Conservation (phyloP, 2,888 invertebrate species). For the Leptothorax acervorum region DNA sequence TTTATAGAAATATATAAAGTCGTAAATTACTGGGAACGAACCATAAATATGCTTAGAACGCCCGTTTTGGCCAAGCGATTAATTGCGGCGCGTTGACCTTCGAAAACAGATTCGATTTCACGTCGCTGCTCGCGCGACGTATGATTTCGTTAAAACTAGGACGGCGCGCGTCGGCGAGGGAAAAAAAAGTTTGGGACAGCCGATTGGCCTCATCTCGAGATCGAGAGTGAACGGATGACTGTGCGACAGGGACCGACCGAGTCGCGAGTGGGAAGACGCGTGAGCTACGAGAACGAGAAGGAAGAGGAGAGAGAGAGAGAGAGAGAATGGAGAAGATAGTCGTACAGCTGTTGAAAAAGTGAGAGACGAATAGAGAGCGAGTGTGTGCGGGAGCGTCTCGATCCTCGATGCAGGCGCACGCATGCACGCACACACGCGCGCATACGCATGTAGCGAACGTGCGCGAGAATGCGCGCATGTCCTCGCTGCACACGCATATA, state of each 20-base stretch:
- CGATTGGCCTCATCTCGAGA: constrained; percentile 75
- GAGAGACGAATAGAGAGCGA: constrained; percentile 47
- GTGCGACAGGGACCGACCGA: constrained; percentile 50
- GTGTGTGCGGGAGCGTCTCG: constrained; percentile 28
- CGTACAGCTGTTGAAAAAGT: neutral
- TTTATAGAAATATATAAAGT: neutral
- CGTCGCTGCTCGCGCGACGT: constrained; percentile 55
- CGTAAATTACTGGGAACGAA: neutral
- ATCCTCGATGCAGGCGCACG: constrained; percentile 22
- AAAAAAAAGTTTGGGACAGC: constrained; percentile 62
- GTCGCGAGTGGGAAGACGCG: constrained; percentile 35
- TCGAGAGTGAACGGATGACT: constrained; percentile 78
- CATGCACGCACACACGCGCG: constrained; percentile 48
- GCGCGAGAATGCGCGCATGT: constrained; percentile 32
- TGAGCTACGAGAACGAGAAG: neutral
- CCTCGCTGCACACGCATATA: constrained; percentile 53
- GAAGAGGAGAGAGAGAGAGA: too few species aligned
- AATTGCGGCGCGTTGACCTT: constrained; percentile 41
- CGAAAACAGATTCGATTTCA: constrained; percentile 56
- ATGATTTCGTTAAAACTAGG: constrained; percentile 72
- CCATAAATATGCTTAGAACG: neutral
- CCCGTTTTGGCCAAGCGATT: neutral
- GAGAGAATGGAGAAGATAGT: neutral
- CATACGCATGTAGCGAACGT: neutral
- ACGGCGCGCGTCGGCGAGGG: constrained; percentile 36